Evolutionary conservation across 2,888 invertebrate species (phyloP).

Genomic region (Argynnis bischoffii): DNA sequence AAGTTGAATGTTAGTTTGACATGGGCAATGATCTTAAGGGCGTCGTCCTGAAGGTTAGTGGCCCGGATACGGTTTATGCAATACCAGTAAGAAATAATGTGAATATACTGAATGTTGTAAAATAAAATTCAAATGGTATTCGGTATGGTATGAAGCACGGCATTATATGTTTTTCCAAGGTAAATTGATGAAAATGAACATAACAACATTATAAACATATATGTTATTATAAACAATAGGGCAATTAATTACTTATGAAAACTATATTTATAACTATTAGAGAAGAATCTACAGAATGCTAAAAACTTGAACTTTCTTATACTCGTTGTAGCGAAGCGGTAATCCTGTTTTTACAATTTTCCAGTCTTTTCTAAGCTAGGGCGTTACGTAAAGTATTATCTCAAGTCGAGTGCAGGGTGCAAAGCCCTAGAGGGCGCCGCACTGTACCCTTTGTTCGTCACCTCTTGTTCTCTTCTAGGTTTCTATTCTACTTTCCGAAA

Average conservation of each 20-base stretch:
- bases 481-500: conserved; percentile 28
- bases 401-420: conserved; percentile 62
- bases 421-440: conserved; percentile 64
- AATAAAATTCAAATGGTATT: conserved; percentile 15
- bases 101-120: background rate
- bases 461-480: conserved; percentile 37
- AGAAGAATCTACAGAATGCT: background rate
- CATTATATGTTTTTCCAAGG: background rate
- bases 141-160: background rate
- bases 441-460: conserved; percentile 63
- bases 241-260: background rate
- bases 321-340: conserved; percentile 34
- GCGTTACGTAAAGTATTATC: conserved; percentile 69
- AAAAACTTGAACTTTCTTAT: conserved; percentile 10
- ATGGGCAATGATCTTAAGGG: conserved; percentile 37
- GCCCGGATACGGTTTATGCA: conserved; percentile 30
- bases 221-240: background rate
- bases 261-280: background rate
- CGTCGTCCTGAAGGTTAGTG: conserved; percentile 34
- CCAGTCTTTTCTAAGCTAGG: conserved; percentile 54
- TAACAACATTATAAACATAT: too few species aligned
- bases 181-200: background rate
- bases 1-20: conserved; percentile 38
- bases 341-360: conserved; percentile 53
- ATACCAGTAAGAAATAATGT: conserved; percentile 18